Evolutionary conservation across 2,888 invertebrate genomes (phyloP).

Genomic region (Andrena marginata): DNA sequence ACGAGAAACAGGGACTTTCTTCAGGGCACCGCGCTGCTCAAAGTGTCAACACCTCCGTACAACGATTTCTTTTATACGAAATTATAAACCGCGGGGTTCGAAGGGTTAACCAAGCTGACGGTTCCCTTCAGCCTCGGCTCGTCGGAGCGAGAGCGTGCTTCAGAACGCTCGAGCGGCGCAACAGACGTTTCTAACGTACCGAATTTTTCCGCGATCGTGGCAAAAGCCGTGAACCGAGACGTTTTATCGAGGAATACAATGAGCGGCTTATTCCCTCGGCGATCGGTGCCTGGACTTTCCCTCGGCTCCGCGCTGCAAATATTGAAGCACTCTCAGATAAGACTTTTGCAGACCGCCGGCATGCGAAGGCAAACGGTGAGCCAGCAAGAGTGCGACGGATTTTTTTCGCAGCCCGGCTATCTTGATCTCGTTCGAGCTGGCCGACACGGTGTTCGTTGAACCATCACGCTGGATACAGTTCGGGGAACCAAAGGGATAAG

Average conservation of each 20-base stretch:
- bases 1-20: too few species aligned
- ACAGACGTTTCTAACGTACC: background rate
- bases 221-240: conserved; percentile 40
- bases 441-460: conserved; percentile 5
- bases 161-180: background rate
- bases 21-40: too few species aligned
- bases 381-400: conserved; percentile 32
- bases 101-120: too few species aligned
- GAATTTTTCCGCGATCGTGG: conserved; percentile 49
- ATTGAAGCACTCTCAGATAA: conserved; percentile 57
- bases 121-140: background rate
- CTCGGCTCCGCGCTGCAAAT: conserved; percentile 49
- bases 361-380: conserved; percentile 44
- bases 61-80: too few species aligned
- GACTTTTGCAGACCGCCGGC: conserved; percentile 55
- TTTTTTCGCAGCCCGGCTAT: conserved; percentile 28
- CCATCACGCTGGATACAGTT: background rate
- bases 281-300: conserved; percentile 39
- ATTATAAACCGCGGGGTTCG: too few species aligned
- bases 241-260: conserved; percentile 57
- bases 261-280: conserved; percentile 45
- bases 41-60: too few species aligned
- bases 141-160: background rate
- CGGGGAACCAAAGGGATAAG: background rate
- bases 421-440: conserved; percentile 1